A percentile compares a stretch with the other conserved stretches of the same genome.
phyloP scores from a whole-genome alignment of 2,797 vertebrate genomes.

The Liasis olivaceus region DNA sequence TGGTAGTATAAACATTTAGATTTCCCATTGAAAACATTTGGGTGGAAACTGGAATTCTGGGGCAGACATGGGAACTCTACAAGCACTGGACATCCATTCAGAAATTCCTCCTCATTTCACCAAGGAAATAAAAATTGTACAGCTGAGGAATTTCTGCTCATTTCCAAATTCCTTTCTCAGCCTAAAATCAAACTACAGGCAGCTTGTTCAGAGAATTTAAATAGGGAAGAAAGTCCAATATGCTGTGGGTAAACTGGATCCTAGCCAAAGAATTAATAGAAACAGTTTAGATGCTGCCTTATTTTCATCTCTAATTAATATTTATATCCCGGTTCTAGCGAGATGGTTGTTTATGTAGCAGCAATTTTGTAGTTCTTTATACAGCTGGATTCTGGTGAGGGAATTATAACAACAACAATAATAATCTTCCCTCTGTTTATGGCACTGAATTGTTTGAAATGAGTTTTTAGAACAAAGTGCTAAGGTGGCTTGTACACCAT shows the following conservation, averaged over 20 bases:
- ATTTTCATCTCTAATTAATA: constrained; percentile 68
- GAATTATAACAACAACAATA: not conserved
- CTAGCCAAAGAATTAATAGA: constrained; percentile 62
- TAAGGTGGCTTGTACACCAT: not conserved
- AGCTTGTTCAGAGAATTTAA: constrained; percentile 41
- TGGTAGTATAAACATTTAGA: not conserved
- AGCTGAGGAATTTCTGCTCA: constrained; percentile 17
- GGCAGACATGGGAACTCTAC: not conserved
- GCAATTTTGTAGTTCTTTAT: constrained; percentile 49
- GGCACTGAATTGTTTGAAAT: constrained; percentile 7
- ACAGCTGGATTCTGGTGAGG: constrained; percentile 42
- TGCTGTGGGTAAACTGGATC: constrained; percentile 50
- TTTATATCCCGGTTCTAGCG: constrained; percentile 54
- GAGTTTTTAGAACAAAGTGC: not conserved
- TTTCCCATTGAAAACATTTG: not conserved
- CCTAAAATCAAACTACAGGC: constrained; percentile 37
- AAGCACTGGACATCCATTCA: not conserved
- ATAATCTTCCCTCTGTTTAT: not conserved
- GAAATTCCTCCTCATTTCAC: not conserved
- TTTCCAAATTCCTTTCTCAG: not conserved
- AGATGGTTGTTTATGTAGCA: constrained; percentile 53
- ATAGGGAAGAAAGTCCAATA: constrained; percentile 32
- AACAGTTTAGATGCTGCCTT: constrained; percentile 51
- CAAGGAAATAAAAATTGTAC: constrained; percentile 6
- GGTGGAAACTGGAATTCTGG: not conserved